Conservation (phyloP, 2,797 vertebrate genomes). For the Ciconia nigra region DNA sequence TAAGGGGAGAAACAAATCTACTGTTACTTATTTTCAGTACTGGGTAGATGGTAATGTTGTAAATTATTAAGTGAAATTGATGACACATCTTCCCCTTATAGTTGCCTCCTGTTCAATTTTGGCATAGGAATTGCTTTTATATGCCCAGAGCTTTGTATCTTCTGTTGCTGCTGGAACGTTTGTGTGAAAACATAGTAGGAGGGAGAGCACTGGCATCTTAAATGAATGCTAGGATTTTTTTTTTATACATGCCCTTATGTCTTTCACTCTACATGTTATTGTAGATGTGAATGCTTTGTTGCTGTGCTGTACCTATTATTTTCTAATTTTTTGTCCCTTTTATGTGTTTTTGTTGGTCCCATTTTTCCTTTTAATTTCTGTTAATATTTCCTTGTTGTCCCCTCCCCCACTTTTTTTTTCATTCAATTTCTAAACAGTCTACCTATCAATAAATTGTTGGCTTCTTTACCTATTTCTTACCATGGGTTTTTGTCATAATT, state of each 20-base stretch:
- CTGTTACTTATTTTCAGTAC: not conserved
- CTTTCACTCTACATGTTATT: not conserved
- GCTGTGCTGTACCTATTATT: not conserved
- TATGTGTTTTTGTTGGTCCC: not conserved
- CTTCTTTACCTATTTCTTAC: not conserved
- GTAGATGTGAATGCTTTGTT: not conserved
- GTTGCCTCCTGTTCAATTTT: constrained; percentile 20
- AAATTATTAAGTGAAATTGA: constrained; percentile 24
- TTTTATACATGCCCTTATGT: not conserved
- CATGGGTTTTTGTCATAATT: not conserved
- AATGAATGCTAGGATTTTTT: not conserved
- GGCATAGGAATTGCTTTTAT: constrained; percentile 33
- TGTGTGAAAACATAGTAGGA: constrained; percentile 56
- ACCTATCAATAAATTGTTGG: not conserved
- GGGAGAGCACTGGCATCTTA: constrained; percentile 8
- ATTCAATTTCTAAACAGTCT: not conserved
- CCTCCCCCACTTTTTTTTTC: rapidly evolving
- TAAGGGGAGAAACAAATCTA: not conserved
- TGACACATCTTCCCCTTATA: constrained; percentile 15
- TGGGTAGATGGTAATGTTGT: not conserved
- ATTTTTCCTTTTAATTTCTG: not conserved
- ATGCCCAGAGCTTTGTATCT: constrained; percentile 38
- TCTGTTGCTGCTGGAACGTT: constrained; percentile 41
- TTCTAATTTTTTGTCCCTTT: not conserved
- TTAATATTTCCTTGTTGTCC: not conserved